Conservation (phyloP, 2,888 invertebrate species). For the Drosophila pseudotakahashii region DNA sequence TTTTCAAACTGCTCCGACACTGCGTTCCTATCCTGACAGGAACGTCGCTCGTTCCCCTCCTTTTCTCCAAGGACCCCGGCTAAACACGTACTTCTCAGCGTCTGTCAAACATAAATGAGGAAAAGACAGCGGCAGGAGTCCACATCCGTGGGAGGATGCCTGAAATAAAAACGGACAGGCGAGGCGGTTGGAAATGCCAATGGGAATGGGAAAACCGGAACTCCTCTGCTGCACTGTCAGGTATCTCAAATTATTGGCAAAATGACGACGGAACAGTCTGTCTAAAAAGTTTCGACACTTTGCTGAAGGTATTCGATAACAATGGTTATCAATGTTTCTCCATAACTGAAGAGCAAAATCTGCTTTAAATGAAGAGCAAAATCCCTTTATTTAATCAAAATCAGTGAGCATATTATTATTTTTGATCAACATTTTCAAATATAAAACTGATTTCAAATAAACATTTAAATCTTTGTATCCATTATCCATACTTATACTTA, state of each 20-base stretch:
- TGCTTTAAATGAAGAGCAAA: background rate
- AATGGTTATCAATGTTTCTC: background rate
- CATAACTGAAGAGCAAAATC: background rate
- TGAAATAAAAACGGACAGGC: slow-evolving; percentile 21
- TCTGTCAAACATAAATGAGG: slow-evolving; percentile 59
- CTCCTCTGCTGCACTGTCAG: slow-evolving; percentile 13
- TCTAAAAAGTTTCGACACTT: slow-evolving; percentile 30
- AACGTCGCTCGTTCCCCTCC: background rate
- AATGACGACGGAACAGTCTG: slow-evolving; percentile 10
- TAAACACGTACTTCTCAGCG: slow-evolving; percentile 65
- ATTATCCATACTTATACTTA: too few species aligned
- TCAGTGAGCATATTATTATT: too few species aligned
- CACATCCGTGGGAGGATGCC: slow-evolving; percentile 25
- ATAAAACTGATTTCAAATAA: too few species aligned
- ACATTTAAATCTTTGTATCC: too few species aligned
- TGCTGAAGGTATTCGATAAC: slow-evolving; percentile 1
- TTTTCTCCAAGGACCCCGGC: slow-evolving; percentile 31
- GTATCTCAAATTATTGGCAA: slow-evolving; percentile 31
- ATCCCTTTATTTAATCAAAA: too few species aligned
- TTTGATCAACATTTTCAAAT: too few species aligned
- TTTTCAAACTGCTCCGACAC: slow-evolving; percentile 8
- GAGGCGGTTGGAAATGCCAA: slow-evolving; percentile 4
- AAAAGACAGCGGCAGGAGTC: slow-evolving; percentile 13
- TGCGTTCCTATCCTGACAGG: slow-evolving; percentile 4
- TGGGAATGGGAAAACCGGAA: background rate